These are phyloP conservation scores for Eumaeus atala DNA, from an alignment of 1,140 invertebrate species.

Conservation along the genomic window DNA sequence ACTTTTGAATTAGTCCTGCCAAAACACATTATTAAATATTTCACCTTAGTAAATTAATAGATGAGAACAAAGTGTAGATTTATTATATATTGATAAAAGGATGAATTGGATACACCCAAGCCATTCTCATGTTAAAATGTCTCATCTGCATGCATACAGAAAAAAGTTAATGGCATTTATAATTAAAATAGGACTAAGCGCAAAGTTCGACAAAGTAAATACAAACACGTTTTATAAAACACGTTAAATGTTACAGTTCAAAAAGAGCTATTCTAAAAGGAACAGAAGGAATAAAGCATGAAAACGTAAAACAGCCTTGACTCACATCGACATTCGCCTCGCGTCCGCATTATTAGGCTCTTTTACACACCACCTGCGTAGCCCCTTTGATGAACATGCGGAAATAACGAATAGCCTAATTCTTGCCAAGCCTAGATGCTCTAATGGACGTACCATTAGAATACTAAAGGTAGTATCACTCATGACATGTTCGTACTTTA, in stretches of 20 bases:
- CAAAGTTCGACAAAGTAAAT: too few species aligned
- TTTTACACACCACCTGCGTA: slow-evolving; percentile 29
- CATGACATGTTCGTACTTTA: neutral
- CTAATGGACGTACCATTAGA: slow-evolving; percentile 3
- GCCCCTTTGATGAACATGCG: slow-evolving; percentile 23
- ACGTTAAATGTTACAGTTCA: neutral
- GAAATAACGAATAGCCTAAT: slow-evolving; percentile 23
- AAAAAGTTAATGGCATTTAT: too few species aligned
- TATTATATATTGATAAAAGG: too few species aligned
- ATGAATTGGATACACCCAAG: too few species aligned
- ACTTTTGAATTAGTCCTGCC: too few species aligned
- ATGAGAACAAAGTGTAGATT: too few species aligned
- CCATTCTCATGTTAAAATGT: too few species aligned
- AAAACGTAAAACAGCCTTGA: slow-evolving; percentile 27
- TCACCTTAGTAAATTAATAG: too few species aligned
- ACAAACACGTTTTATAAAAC: too few species aligned
- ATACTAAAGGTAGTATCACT: neutral
- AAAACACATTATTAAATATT: too few species aligned
- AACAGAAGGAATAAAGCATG: slow-evolving; percentile 19
- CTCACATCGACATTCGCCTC: slow-evolving; percentile 25
- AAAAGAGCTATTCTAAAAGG: neutral
- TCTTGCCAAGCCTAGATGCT: slow-evolving; percentile 1
- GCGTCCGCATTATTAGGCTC: slow-evolving; percentile 30
- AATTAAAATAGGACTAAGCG: too few species aligned
- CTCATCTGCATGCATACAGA: too few species aligned